phyloP scores from a whole-genome alignment of 37 sponge, comb jelly and placozoan species.

The Oscarella lobularis region DNA sequence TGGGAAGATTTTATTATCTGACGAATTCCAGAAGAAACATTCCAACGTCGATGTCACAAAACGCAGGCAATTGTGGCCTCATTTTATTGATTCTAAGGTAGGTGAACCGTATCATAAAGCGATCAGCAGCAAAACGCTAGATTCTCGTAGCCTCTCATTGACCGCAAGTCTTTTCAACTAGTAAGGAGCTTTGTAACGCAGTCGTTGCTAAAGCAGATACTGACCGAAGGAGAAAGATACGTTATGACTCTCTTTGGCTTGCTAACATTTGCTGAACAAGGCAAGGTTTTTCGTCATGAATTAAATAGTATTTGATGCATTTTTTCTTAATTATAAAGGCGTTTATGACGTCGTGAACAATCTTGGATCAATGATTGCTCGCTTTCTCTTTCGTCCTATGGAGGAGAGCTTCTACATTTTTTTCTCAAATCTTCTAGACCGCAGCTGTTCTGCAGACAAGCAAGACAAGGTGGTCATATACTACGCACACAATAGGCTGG shows the following conservation, averaged over 20 bases:
- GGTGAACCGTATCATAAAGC: too few species aligned
- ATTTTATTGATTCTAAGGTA: too few species aligned
- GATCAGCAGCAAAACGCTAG: too few species aligned
- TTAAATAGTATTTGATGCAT: neutral
- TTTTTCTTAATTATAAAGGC: constrained; percentile 17
- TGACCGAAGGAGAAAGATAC: constrained; percentile 90
- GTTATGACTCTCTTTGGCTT: constrained; percentile 87
- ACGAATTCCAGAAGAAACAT: constrained; percentile 76
- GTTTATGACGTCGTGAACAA: constrained; percentile 78
- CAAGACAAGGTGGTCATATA: constrained; percentile 29
- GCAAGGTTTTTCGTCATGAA: constrained; percentile 13
- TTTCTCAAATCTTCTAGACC: constrained; percentile 60
- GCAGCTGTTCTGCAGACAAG: constrained; percentile 46
- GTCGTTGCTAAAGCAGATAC: constrained; percentile 77
- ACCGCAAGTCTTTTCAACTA: constrained; percentile 9
- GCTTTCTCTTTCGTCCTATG: constrained; percentile 83
- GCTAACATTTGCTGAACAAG: constrained; percentile 84
- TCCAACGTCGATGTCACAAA: constrained; percentile 86
- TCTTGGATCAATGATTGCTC: constrained; percentile 78
- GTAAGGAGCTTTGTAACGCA: constrained; percentile 78
- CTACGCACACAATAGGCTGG: too few species aligned
- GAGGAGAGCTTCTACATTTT: constrained; percentile 92
- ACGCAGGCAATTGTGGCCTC: too few species aligned
- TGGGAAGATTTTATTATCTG: constrained; percentile 65
- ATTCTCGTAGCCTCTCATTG: too few species aligned